Conservation (phyloP, 2,113 vertebrate genomes). For the Dascyllus trimaculatus region DNA sequence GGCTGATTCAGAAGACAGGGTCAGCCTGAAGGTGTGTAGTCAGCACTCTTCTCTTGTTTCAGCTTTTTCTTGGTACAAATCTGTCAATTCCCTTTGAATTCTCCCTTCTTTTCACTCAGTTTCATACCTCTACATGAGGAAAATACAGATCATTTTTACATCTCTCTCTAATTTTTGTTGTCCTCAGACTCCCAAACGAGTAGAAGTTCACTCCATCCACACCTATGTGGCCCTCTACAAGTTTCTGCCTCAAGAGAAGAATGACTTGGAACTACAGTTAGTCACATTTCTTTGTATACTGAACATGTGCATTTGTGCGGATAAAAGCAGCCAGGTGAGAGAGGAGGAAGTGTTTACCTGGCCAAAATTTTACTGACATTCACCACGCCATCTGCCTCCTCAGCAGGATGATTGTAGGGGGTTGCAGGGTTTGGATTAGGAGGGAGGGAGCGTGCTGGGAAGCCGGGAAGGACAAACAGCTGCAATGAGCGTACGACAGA, state of each 20-base stretch:
- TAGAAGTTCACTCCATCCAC: constrained; percentile 89
- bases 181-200: constrained; percentile 71
- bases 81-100: background rate
- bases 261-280: constrained; percentile 93
- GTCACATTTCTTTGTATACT: constrained; percentile 60
- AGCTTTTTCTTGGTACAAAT: constrained; percentile 23
- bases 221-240: constrained; percentile 94
- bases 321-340: constrained; percentile 25
- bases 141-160: constrained; percentile 1
- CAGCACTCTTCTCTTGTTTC: constrained; percentile 44
- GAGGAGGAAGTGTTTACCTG: constrained; percentile 29
- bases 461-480: constrained; percentile 56
- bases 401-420: constrained; percentile 55
- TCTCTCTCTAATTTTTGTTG: background rate
- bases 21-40: constrained; percentile 82
- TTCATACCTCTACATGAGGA: background rate
- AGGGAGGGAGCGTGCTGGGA: constrained; percentile 22
- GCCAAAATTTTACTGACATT: constrained; percentile 46
- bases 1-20: constrained; percentile 83
- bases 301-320: constrained; percentile 17
- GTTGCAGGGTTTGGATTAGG: constrained; percentile 28
- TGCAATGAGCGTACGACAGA: constrained; percentile 41
- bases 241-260: constrained; percentile 93
- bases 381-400: constrained; percentile 67
- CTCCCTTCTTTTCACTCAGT: background rate